Base-by-base conservation (phyloP, 2,797 vertebrate species). In the Emydoidea blandingii region DNA sequence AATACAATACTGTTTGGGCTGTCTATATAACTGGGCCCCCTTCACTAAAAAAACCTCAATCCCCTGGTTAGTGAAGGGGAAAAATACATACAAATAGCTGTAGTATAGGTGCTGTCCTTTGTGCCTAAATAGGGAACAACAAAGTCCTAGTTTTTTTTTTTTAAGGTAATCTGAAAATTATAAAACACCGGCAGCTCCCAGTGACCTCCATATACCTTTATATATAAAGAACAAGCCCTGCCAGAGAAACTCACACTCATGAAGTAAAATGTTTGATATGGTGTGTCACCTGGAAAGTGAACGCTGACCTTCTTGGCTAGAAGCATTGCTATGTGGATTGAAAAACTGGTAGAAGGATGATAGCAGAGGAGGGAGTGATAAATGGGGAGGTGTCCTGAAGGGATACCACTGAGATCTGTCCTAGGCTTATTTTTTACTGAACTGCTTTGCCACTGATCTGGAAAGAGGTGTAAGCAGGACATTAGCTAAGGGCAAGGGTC, bases 181-280 rank as follows among this genome's bases (percentile, higher is more conserved):
- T 84, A 91, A 91, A 95, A 93, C 16, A 85, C 50, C 57, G 72
- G 19, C 8, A 12, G 56, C n/a, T 47, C 31, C 94, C 68, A 56
- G 18, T 87, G 65, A 50, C 25, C 80, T 81, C 10, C 5, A 81
- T 94, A 81, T 62, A 83, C 83, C 29, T 21, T 56, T 85, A 47
- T 83, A 4, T 41, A 85, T 72, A 88, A 90, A 89, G 47, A 89
- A 88, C 21, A 65, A 91, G 47, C 53, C 74, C 88, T 90, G 95
- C 23, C 59, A 37, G 84, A 87, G 91, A 94, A 96, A 90, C 14
- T 87, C 49, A 57, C 9, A 34, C 68, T 89, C 76, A 79, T 59
- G 82, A 86, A 88, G 31, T 57, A 91, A 41, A 90, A 37, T 11
- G 95, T 97, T 90, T 88, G 88, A 94, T 88, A 87, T 31, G 27